Base-by-base conservation (phyloP, 2,797 vertebrate species). In the Myotis vivesi region DNA sequence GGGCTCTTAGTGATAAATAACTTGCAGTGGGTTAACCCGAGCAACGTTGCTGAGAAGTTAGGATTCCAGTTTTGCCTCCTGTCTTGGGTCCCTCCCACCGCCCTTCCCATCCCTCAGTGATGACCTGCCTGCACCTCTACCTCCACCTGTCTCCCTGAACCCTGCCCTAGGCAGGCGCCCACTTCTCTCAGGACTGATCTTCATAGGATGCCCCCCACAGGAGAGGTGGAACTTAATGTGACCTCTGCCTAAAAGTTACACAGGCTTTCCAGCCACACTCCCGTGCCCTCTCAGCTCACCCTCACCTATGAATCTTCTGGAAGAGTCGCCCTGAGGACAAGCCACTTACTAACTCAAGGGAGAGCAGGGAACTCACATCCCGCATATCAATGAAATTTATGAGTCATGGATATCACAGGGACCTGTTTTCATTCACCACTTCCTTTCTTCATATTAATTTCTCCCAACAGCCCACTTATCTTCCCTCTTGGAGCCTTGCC, bases 391-490 rank as follows among this genome's bases (percentile, higher is more conserved):
- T 59, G 96, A 97, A 94, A 96, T 91, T 83, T 55, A 55, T 97
- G 97, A 97, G 95, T 97, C 98, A 85, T 71, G 90, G 97, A 7
- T 19, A 91, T 91, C 85, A 46, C 0, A 92, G 96, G 94, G 59
- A 80, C 5, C 82, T 68, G 92, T 96, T 97, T 94, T 95, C 96
- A 55, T 96, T 98, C 97, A 82, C 96, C 96, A 59, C 96, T 97
- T 98, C 97, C 97, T 96, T 97, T 94, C 98, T 80, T 91, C 49
- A 13, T 80, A 30, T 73, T 94, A 87, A 87, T 55, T 97, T 96
- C 96, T 96, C 96, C 95, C 97, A 71, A 91, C 97, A 97, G 97
- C 96, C 82, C 95, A 69, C 97, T 97, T 96, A 96, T 96, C 97
- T 92, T 33, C 36, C 89, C 82, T 90, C 94, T 59, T 97, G 97